Evolutionary conservation across 2,797 vertebrate genomes (phyloP), one percentile per base, ranked within the genome.

Genomic region (Oreonectes daqikongensis): DNA sequence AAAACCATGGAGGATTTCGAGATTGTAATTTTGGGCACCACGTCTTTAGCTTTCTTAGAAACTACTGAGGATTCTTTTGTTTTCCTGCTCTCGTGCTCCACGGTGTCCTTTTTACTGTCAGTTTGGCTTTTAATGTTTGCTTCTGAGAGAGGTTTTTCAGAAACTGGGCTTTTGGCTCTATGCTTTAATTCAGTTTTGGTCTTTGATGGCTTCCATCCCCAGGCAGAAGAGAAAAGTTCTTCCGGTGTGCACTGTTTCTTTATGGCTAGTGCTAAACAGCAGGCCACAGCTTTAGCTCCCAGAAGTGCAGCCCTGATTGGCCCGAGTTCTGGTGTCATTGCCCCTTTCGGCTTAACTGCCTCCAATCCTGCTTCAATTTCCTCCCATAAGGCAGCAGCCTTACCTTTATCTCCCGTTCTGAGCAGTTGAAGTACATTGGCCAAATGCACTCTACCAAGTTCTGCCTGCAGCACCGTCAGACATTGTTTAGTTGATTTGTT

Each of bases 291-390:
- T 89, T 91, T 95, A 48, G 90, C 77, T 3, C 89, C 87, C 63
- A 95, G 87, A 7, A 99, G 87, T 20, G 83, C 89, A 14, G 95
- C 94, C 83, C 57, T 92, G 50, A 94, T 83, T 3, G 90, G 85
- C 77, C 87, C 91, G 20, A 95, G 81, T 35, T 89, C 80, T 81
- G 84, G 84, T 76, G 88, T 50, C 0, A 86, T 65, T 18, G 30
- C 59, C 5, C 65, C 80, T 55, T 80, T 84, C 4, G 89, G 90
- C 0, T 86, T 80, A 9, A 93, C 84, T 77, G 94, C 95, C 0
- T 85, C 86, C 69, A 96, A 81, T 4, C 94, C 95, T 0, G 75
- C 87, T 73, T 96, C 93, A 40, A 98, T 83, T 8, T 92, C 84
- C 48, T 92, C 90, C 90, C 84, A 91, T 61, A 94, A 78, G 20